Evolutionary conservation across 2,797 vertebrate species (phyloP), one percentile per base, ranked within the genome.

Genomic region (Acanthurus tractus): DNA sequence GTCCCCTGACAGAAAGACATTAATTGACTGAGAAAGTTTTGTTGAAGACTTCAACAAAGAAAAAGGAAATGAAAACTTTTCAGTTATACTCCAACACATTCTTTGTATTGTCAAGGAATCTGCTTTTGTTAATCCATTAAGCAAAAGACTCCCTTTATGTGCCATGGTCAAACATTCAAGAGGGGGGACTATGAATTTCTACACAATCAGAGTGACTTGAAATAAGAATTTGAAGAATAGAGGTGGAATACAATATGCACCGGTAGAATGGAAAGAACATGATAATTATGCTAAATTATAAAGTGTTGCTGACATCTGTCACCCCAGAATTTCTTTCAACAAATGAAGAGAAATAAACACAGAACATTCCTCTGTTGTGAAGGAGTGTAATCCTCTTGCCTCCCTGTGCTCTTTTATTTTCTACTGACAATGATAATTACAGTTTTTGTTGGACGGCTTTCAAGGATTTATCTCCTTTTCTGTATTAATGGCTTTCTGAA

Each of bases 401-500:
- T 95, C 79, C 79, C 88, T 83, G 88, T 93, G 89, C 89, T 95
- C 94, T 92, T 94, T 94, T 95, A 92, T 94, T 92, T 93, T 94
- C 92, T 92, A 87, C 89, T 93, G 92, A 93, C 93, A 91, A 91
- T 93, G 93, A 94, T 95, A 95, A 95, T 95, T 96, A 93, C 92
- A 89, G 91, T 94, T 95, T 94, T 94, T 94, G 92, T 95, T 94
- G 89, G 89, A 93, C 92, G 84, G 93, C 94, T 94, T 95, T 95
- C 94, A 94, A 93, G 92, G 93, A 95, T 93, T 95, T 95, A 95
- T 95, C 94, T 93, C 87, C 75, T 90, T 91, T 94, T 94, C 29
- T 94, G 88, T 93, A 93, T 94, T 95, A 95, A 93, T 94, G 94
- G 94, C 89, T 95, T 95, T 94, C 83, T 90, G 90, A 90, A 92